phyloP scores from a whole-genome alignment of 2,113 vertebrate genomes.

The Mellivora capensis region DNA sequence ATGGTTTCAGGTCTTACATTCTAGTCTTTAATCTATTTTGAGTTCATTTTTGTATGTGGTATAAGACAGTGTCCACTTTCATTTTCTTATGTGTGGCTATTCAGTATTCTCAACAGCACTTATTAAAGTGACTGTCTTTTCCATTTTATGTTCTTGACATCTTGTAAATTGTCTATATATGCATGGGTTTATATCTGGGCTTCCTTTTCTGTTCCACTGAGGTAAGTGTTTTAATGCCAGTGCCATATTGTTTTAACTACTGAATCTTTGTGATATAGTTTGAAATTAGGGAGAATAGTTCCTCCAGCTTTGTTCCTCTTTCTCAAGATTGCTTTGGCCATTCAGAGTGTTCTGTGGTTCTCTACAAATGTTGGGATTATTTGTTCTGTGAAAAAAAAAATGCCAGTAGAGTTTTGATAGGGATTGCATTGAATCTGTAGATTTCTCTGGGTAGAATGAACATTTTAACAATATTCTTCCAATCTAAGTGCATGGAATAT shows the following conservation, averaged over 20 bases:
- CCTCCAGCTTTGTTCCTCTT: not conserved
- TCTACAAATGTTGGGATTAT: not conserved
- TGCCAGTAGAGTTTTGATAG: not conserved
- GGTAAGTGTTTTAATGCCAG: not conserved
- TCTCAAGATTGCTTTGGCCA: not conserved
- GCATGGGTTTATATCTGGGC: not conserved
- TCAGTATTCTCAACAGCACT: not conserved
- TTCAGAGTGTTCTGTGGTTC: not conserved
- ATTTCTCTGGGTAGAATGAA: not conserved
- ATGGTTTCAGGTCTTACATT: not conserved
- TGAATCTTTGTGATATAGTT: not conserved
- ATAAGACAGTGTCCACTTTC: not conserved
- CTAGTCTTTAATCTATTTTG: not conserved
- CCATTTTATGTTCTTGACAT: not conserved
- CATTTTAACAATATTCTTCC: not conserved
- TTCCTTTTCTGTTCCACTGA: not conserved
- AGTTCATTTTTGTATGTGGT: not conserved
- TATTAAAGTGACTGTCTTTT: not conserved
- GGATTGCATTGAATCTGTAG: not conserved
- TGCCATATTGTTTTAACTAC: not conserved
- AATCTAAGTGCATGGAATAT: not conserved
- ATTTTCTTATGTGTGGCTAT: not conserved
- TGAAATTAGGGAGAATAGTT: not conserved
- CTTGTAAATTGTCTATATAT: not conserved
- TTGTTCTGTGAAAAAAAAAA: not conserved